These are phyloP conservation scores for Boulengeromyrus knoepffleri DNA, from an alignment of 2,113 vertebrate genomes.

Conservation along the genomic window DNA sequence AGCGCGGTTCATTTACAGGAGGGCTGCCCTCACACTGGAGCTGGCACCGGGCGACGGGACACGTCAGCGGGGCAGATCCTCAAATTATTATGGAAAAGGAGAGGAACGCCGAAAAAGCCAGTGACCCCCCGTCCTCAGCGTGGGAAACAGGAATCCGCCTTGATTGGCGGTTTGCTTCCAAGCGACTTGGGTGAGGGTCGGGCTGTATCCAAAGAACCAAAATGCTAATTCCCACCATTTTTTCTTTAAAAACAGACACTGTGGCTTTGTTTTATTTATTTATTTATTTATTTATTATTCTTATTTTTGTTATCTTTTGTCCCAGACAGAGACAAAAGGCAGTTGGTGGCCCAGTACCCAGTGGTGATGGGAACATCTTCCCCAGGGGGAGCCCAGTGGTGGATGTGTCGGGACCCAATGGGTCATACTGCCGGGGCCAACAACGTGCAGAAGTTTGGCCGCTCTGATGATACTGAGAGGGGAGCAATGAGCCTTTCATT, in stretches of 20 bases:
- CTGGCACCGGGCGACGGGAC: neutral
- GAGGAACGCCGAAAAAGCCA: neutral
- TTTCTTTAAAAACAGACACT: constrained; percentile 43
- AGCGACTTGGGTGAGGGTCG: neutral
- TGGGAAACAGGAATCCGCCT: constrained; percentile 8
- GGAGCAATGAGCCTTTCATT: neutral
- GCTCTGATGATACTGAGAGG: neutral
- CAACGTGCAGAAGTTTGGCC: neutral
- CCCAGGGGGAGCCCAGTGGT: constrained; percentile 40
- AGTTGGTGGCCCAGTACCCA: constrained; percentile 38
- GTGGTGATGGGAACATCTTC: constrained; percentile 36
- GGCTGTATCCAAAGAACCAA: constrained; percentile 37
- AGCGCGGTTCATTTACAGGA: neutral
- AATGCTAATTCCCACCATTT: constrained; percentile 51
- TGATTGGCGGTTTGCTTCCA: neutral
- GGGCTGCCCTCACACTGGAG: neutral
- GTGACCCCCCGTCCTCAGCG: neutral
- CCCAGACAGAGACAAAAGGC: constrained; percentile 44
- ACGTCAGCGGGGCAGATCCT: neutral
- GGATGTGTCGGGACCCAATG: constrained; percentile 32
- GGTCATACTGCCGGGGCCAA: constrained; percentile 32
- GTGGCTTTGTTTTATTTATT: constrained; percentile 32
- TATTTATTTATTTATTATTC: constrained; percentile 30
- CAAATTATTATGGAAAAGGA: neutral
- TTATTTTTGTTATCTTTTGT: constrained; percentile 36